A percentile compares a stretch with the other conserved stretches of the same genome.
These are phyloP conservation scores for Allacma fusca DNA, from an alignment of 2,888 invertebrate genomes.

Conservation along the genomic window DNA sequence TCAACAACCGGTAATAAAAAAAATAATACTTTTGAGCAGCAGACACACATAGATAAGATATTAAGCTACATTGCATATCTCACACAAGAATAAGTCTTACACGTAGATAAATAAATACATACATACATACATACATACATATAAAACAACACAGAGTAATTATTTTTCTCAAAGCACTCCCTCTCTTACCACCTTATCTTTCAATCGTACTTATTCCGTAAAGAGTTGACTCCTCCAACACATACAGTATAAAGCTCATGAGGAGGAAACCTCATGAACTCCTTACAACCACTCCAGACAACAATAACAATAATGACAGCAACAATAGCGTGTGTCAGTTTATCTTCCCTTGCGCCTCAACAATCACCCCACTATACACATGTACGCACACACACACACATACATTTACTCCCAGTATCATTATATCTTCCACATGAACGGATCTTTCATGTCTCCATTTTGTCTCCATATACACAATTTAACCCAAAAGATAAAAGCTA, in stretches of 20 bases:
- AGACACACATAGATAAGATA: too few species aligned
- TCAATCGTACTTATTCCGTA: too few species aligned
- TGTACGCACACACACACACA: neutral
- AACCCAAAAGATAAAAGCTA: too few species aligned
- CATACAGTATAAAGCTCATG: neutral
- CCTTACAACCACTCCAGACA: neutral
- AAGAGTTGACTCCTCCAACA: neutral
- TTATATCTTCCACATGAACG: too few species aligned
- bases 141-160: neutral
- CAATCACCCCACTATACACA: neutral
- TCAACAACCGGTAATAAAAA: too few species aligned
- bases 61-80: too few species aligned
- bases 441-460: too few species aligned
- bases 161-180: neutral
- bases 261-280: neutral
- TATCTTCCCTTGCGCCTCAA: neutral
- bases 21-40: too few species aligned
- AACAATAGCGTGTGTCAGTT: neutral
- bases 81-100: too few species aligned
- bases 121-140: neutral
- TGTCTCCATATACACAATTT: too few species aligned
- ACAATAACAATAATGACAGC: conserved; percentile 2
- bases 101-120: neutral
- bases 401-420: too few species aligned
- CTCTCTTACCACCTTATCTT: neutral